Percentiles rank a stretch among this genome's conserved stretches.
phyloP scores from a whole-genome alignment of 2,113 vertebrate genomes.

The Neotragus pygmaeus region DNA sequence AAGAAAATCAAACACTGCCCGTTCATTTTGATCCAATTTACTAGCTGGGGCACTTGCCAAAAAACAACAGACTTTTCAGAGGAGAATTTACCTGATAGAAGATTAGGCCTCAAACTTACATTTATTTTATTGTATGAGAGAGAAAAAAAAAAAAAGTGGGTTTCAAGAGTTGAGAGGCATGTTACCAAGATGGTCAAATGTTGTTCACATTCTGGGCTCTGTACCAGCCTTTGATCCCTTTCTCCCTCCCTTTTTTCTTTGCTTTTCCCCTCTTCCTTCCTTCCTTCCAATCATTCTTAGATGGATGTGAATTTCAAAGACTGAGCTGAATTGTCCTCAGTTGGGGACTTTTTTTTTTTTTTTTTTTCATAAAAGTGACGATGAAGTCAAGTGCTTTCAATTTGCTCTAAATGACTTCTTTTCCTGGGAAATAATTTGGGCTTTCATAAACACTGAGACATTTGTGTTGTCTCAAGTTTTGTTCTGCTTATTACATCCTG shows the following conservation, averaged over 20 bases:
- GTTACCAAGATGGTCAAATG: neutral
- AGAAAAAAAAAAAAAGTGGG: neutral
- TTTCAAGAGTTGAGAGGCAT: neutral
- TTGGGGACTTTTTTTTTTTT: neutral
- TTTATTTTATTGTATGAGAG: slow-evolving; percentile 28
- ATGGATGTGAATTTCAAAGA: slow-evolving; percentile 29
- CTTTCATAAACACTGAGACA: slow-evolving; percentile 67
- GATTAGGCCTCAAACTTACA: neutral
- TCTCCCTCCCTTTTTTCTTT: neutral
- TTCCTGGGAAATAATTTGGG: slow-evolving; percentile 57
- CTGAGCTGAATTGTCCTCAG: neutral
- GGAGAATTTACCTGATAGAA: neutral
- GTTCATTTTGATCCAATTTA: slow-evolving; percentile 36
- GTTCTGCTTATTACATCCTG: slow-evolving; percentile 70
- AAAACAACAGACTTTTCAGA: neutral
- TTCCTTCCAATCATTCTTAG: neutral
- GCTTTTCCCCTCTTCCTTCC: neutral
- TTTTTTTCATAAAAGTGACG: slow-evolving; percentile 31
- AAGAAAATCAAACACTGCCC: neutral
- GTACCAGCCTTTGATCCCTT: neutral
- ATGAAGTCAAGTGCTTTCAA: slow-evolving; percentile 69
- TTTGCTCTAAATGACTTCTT: slow-evolving; percentile 68
- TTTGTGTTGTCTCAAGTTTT: slow-evolving; percentile 74
- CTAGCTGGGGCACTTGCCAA: neutral
- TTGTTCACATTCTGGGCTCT: slow-evolving; percentile 22